These are phyloP conservation scores for Drosophila incognita DNA, from an alignment of 2,888 invertebrate genomes.

Conservation along the genomic window DNA sequence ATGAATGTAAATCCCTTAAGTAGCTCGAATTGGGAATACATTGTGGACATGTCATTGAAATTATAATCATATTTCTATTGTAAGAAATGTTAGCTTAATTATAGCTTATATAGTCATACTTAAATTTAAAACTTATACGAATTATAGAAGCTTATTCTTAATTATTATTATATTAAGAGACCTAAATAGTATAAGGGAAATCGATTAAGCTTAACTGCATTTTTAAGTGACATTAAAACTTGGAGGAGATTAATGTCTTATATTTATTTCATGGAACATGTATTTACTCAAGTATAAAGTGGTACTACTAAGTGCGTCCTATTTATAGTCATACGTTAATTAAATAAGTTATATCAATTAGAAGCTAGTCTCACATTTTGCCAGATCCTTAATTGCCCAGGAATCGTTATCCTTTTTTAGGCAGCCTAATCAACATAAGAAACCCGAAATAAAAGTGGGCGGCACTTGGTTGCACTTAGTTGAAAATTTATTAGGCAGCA, in stretches of 20 bases:
- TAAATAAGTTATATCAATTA: not conserved
- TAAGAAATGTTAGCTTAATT: too few relatives aligned
- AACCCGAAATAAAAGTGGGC: not conserved
- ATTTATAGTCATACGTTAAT: not conserved
- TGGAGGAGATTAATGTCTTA: not conserved
- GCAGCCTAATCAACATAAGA: not conserved
- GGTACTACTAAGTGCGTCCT: not conserved
- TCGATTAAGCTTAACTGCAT: not conserved
- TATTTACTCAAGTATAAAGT: not conserved
- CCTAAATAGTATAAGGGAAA: not conserved
- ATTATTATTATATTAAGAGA: not conserved
- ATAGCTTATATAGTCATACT: too few relatives aligned
- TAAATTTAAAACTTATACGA: too few relatives aligned
- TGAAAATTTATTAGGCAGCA: constrained; percentile 40
- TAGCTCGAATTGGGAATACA: too few relatives aligned
- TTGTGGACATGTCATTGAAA: not conserved
- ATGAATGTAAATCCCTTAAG: not conserved
- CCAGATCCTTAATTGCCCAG: not conserved
- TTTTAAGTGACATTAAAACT: not conserved
- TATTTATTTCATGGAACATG: not conserved
- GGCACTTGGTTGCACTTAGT: constrained; percentile 7
- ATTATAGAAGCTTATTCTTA: not conserved
- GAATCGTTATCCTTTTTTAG: not conserved
- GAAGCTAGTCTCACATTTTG: not conserved
- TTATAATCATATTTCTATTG: not conserved